phyloP scores from a whole-genome alignment of 2,113 vertebrate species.

The Pedetes capensis region DNA sequence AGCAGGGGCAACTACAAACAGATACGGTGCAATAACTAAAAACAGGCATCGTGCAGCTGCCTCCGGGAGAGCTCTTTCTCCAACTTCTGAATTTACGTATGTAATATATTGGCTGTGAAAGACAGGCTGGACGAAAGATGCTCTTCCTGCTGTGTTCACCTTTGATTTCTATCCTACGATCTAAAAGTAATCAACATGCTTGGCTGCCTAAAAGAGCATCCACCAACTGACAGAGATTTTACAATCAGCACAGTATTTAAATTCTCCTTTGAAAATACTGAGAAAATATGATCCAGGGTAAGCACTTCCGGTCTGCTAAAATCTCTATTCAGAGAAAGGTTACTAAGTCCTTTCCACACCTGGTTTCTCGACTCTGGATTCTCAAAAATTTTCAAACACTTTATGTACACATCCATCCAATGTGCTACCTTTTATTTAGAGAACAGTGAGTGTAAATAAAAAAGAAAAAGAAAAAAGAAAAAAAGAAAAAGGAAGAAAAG shows the following conservation, averaged over 20 bases:
- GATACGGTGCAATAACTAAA: too few species aligned
- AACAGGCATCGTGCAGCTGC: neutral
- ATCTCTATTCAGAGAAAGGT: neutral
- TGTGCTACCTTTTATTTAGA: slow-evolving; percentile 63
- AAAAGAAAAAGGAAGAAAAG: slow-evolving; percentile 7
- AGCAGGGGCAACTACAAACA: neutral
- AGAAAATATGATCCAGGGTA: neutral
- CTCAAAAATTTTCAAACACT: slow-evolving; percentile 56
- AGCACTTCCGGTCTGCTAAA: neutral
- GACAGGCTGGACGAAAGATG: neutral
- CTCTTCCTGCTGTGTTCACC: neutral
- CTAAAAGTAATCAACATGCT: neutral
- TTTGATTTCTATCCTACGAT: slow-evolving; percentile 6
- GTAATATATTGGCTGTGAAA: neutral
- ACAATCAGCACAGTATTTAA: neutral
- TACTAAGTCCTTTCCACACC: neutral
- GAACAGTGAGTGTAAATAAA: slow-evolving; percentile 45
- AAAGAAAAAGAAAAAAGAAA: neutral
- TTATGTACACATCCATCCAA: slow-evolving; percentile 46
- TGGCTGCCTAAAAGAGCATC: neutral
- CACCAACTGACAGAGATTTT: neutral
- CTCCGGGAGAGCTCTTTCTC: neutral
- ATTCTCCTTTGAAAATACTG: neutral
- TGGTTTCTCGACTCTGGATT: slow-evolving; percentile 36
- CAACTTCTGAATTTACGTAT: neutral